These are phyloP conservation scores for Schizothorax lantsangensis DNA, from an alignment of 2,797 vertebrate genomes.

Conservation along the genomic window DNA sequence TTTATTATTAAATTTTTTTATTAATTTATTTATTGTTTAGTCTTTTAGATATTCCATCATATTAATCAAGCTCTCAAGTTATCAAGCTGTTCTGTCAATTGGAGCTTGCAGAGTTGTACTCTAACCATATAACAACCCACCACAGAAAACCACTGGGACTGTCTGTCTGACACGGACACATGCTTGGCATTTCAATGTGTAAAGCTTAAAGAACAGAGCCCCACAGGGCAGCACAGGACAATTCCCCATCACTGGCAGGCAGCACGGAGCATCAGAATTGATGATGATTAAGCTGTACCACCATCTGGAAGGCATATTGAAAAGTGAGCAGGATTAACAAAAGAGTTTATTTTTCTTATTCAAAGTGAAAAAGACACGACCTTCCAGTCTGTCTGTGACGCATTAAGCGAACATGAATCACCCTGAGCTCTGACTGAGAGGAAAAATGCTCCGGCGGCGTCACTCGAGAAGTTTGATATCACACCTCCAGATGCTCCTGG, in stretches of 20 bases:
- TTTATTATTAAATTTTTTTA: not conserved
- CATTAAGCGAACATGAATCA: slow-evolving; percentile 22
- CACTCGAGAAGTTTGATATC: slow-evolving; percentile 13
- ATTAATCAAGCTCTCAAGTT: not conserved
- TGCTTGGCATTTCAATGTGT: slow-evolving; percentile 4
- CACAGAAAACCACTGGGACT: slow-evolving; percentile 4
- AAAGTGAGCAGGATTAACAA: slow-evolving; percentile 5
- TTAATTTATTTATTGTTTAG: not conserved
- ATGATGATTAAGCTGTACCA: slow-evolving; percentile 22
- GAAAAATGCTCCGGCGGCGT: not conserved
- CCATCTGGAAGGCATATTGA: slow-evolving; percentile 26
- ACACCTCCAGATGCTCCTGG: slow-evolving; percentile 34
- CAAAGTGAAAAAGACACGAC: not conserved
- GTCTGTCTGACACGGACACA: not conserved
- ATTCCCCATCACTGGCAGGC: slow-evolving; percentile 13
- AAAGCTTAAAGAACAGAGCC: slow-evolving; percentile 2
- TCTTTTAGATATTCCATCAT: not conserved
- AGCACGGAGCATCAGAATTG: slow-evolving; percentile 6
- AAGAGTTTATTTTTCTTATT: slow-evolving; percentile 19
- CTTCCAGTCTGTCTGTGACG: slow-evolving; percentile 16
- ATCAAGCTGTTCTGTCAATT: not conserved
- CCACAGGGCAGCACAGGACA: slow-evolving; percentile 15
- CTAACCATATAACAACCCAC: slow-evolving; percentile 1
- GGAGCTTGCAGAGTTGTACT: not conserved
- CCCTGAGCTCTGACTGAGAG: slow-evolving; percentile 15